phyloP scores from a whole-genome alignment of 2,888 invertebrate species.

The Limnephilus lunatus region DNA sequence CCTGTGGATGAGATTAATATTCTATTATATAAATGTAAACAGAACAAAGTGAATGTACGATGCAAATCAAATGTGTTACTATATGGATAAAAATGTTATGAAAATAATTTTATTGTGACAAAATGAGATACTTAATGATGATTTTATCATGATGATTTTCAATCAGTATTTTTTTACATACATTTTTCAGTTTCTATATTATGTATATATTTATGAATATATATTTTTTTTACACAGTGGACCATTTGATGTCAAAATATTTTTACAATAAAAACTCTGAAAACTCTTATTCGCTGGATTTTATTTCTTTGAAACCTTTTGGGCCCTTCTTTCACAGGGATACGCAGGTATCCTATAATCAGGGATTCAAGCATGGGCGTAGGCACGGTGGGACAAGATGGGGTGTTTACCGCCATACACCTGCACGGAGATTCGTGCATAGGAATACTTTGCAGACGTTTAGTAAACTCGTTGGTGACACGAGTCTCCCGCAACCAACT shows the following conservation, averaged over 20 bases:
- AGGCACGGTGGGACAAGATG: too few relatives aligned
- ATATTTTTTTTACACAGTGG: conserved; percentile 66
- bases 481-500: too few relatives aligned
- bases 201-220: conserved; percentile 66
- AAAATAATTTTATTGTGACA: conserved; percentile 52
- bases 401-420: too few relatives aligned
- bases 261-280: conserved; percentile 65
- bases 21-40: conserved; percentile 50
- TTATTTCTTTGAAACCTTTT: conserved; percentile 35
- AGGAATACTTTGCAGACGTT: too few relatives aligned
- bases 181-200: conserved; percentile 63
- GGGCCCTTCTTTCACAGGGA: neutral
- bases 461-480: too few relatives aligned
- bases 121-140: conserved; percentile 59
- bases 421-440: too few relatives aligned
- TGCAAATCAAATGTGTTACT: conserved; percentile 40
- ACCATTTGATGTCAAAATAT: conserved; percentile 66
- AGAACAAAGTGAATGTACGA: conserved; percentile 28
- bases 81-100: conserved; percentile 40
- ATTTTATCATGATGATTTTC: conserved; percentile 63
- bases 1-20: conserved; percentile 50
- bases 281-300: conserved; percentile 45
- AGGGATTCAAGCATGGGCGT: neutral
- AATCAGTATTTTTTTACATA: conserved; percentile 66
- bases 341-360: neutral